Conservation (phyloP, 2,797 vertebrate species). For the Linurgus olivaceus region DNA sequence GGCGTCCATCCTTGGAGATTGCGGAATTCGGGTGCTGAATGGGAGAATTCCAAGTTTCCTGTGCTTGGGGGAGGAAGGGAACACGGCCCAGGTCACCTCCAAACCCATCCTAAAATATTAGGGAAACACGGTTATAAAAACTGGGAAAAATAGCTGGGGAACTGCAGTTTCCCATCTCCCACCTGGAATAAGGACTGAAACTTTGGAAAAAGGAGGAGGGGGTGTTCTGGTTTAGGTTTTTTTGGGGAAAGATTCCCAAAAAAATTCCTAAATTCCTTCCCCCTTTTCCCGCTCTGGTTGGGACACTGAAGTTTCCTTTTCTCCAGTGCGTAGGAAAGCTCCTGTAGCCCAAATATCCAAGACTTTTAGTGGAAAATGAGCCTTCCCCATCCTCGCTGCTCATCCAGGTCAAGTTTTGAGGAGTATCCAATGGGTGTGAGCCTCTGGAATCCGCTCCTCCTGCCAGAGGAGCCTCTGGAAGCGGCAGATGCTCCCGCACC, state of each 20-base stretch:
- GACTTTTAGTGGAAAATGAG: rapidly evolving
- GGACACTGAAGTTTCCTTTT: rapidly evolving
- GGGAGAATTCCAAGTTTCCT: neutral
- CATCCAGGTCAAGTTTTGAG: neutral
- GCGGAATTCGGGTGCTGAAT: rapidly evolving
- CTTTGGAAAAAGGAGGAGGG: neutral
- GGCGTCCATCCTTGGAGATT: rapidly evolving
- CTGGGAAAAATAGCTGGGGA: rapidly evolving
- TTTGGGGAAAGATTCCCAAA: neutral
- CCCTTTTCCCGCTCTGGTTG: rapidly evolving
- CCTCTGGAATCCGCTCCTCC: neutral
- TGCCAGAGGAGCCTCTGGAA: neutral
- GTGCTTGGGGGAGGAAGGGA: neutral
- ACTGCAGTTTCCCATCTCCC: neutral
- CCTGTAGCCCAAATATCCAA: rapidly evolving
- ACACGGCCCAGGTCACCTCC: neutral
- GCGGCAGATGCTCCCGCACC: neutral
- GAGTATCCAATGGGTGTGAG: neutral
- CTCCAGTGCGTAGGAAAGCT: rapidly evolving
- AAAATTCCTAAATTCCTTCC: neutral
- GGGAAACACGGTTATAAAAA: rapidly evolving
- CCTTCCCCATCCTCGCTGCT: neutral
- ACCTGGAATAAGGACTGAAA: neutral
- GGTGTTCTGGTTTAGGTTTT: rapidly evolving
- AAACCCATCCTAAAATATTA: neutral